Conservation (phyloP, 1,140 invertebrate genomes). For the Papilio aristodemus region DNA sequence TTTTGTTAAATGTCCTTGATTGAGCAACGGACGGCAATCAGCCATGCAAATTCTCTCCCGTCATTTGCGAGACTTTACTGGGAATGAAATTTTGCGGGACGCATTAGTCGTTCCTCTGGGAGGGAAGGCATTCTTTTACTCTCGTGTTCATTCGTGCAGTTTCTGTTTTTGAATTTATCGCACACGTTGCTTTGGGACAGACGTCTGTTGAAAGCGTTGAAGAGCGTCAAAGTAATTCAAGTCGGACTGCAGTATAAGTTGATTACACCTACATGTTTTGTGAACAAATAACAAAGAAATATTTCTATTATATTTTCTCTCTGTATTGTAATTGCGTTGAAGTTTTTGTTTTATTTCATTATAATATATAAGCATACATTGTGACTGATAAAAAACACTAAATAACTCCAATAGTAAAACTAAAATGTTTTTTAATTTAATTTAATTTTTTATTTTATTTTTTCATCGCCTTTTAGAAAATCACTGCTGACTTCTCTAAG, state of each 20-base stretch:
- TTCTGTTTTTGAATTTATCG: conserved; percentile 19
- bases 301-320: not conserved
- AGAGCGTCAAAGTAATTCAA: not conserved
- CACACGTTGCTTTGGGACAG: conserved; percentile 11
- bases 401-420: no score
- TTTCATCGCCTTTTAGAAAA: no score
- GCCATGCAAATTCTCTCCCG: conserved; percentile 72
- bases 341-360: no score
- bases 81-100: conserved; percentile 63
- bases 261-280: not conserved
- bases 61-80: conserved; percentile 60
- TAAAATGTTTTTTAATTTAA: no score
- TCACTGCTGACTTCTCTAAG: no score
- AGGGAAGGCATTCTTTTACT: conserved; percentile 19
- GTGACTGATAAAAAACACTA: no score
- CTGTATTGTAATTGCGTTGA: no score
- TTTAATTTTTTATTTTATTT: no score
- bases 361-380: no score
- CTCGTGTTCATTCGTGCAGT: conserved; percentile 4
- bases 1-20: conserved; percentile 80
- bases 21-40: conserved; percentile 77
- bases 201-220: not conserved
- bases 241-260: not conserved
- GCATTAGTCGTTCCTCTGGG: conserved; percentile 22
- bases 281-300: no score